Conservation (phyloP, 1,140 invertebrate species). For the Antheraea mylitta region DNA sequence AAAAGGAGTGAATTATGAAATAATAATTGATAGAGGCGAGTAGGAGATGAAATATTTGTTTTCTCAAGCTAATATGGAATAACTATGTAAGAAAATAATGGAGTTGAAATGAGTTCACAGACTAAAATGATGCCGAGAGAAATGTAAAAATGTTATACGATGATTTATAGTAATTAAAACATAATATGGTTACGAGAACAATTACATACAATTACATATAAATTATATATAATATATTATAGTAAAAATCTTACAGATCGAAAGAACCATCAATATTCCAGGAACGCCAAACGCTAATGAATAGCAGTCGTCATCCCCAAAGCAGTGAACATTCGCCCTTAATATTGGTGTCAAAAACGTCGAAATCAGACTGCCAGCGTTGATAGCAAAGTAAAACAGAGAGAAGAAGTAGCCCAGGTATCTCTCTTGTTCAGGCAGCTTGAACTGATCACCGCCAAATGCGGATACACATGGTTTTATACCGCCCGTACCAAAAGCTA, state of each 20-base stretch:
- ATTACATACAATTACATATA: neutral
- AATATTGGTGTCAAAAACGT: conserved; percentile 94
- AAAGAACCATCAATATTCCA: conserved; percentile 90
- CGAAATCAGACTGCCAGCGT: conserved; percentile 94
- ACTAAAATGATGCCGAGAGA: too few relatives aligned
- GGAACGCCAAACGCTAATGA: conserved; percentile 96
- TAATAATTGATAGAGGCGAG: too few relatives aligned
- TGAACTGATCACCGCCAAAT: conserved; percentile 98
- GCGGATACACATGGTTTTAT: conserved; percentile 99
- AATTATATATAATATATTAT: neutral
- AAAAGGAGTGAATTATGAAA: too few relatives aligned
- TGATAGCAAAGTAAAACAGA: conserved; percentile 96
- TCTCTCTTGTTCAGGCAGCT: conserved; percentile 86
- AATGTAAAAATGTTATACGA: too few relatives aligned
- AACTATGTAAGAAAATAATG: too few relatives aligned
- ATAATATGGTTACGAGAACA: too few relatives aligned
- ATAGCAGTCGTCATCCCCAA: conserved; percentile 90
- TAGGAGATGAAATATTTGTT: too few relatives aligned
- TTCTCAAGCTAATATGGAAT: too few relatives aligned
- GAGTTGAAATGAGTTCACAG: too few relatives aligned
- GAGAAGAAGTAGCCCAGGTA: conserved; percentile 94
- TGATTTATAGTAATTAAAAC: too few relatives aligned
- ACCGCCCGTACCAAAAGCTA: conserved; percentile 95
- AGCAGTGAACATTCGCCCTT: conserved; percentile 90
- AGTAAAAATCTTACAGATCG: conserved; percentile 82